Evolutionary conservation across 1,140 invertebrate genomes (phyloP).

Genomic region (Drosophila nebulosa): DNA sequence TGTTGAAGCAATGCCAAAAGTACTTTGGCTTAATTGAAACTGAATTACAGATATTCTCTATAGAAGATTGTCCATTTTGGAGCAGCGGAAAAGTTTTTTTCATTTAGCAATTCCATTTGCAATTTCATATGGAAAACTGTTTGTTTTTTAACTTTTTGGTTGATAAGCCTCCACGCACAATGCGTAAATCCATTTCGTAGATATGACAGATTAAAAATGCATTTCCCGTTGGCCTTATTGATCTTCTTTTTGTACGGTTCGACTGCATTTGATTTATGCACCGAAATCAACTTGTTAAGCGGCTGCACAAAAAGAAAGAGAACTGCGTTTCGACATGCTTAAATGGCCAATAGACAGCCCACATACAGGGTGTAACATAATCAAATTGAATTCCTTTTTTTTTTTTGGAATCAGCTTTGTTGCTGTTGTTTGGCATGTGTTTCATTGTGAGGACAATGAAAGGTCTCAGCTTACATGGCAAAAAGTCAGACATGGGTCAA

Average conservation of each 20-base stretch:
- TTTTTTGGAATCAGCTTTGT: constrained; percentile 14
- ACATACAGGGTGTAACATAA: constrained; percentile 38
- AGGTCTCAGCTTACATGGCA: constrained; percentile 47
- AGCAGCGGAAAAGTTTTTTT: no score
- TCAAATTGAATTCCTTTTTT: constrained; percentile 65
- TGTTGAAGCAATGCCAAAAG: no score
- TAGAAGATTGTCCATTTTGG: no score
- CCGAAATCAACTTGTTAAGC: constrained; percentile 71
- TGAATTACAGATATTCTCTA: no score
- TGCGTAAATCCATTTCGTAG: not conserved
- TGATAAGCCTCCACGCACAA: not conserved
- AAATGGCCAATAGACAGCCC: constrained; percentile 61
- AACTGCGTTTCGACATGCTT: constrained; percentile 33
- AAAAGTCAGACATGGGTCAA: constrained; percentile 46
- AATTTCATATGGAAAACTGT: not conserved
- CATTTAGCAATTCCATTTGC: no score
- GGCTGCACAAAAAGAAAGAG: constrained; percentile 12
- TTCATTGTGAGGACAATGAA: constrained; percentile 30
- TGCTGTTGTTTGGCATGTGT: constrained; percentile 49
- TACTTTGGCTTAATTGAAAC: no score
- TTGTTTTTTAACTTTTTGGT: not conserved
- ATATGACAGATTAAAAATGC: not conserved
- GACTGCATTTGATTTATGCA: constrained; percentile 60
- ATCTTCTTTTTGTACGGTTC: constrained; percentile 2
- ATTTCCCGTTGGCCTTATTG: constrained; percentile 7